Base-by-base conservation (phyloP, 1,140 invertebrate genomes). In the Drosophila ficusphila region DNA sequence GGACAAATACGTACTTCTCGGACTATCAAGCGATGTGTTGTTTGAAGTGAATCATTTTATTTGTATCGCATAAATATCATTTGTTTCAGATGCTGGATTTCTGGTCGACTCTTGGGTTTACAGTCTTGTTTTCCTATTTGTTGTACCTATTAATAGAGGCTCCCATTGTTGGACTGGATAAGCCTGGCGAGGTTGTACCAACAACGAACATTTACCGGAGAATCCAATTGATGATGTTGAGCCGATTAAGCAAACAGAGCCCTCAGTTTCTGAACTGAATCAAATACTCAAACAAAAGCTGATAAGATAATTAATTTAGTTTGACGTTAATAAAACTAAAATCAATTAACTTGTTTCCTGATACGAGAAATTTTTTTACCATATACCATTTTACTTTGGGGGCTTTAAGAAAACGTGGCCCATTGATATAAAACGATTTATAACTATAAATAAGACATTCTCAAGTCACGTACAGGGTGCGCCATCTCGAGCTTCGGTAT, bases 121-220 rank as follows among this genome's bases (percentile, higher is more conserved):
- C 75, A 0, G 3, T 74, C 1, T 16, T 79, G 1, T 18, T 79
- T 2, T 57, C 76, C 2, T 47, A 57, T 39, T 11, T 61, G 1
- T n/a, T 73, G 27, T 38, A 74, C 18, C 14, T 77, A n/a, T 5
- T 67, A 12, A 42, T 79, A 39, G 76, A 78, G 41, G 69, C 76
- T 0, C 74, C 74, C 3, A 29, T 73, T 12, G 29, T 29, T 4
- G 62, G 53, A 4, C 41, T 44, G 11, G 41, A 44, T 18, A 1
- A 8, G 2, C 1, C 21, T n/a, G n/a, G n/a, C n/a, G n/a, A n/a
- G n/a, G n/a, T n/a, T n/a, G n/a, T n/a, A n/a, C n/a, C n/a, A n/a
- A n/a, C n/a, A n/a, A n/a, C n/a, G n/a, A n/a, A n/a, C n/a, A n/a
- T n/a, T n/a, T n/a, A n/a, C n/a, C n/a, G 3, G 1, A 7, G 7